Conservation (phyloP, 1,140 invertebrate genomes). For the Drosophila persimilis region DNA sequence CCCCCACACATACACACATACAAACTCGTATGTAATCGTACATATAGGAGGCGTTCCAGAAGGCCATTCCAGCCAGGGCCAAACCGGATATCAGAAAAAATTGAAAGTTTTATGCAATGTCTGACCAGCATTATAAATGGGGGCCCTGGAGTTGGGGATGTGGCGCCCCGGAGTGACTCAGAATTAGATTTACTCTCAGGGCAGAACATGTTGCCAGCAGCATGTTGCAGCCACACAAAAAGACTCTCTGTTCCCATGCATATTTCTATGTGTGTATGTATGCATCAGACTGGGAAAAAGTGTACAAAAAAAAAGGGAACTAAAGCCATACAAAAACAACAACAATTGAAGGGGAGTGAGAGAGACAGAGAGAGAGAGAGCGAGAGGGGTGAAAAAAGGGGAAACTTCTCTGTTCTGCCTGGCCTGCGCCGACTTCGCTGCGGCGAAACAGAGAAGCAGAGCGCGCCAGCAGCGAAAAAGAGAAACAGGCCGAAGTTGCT, state of each 20-base stretch:
- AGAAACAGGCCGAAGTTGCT: slow-evolving; percentile 20
- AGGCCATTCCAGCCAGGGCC: slow-evolving; percentile 32
- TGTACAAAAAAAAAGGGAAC: slow-evolving; percentile 18
- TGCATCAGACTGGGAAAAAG: slow-evolving; percentile 25
- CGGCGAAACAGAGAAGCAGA: slow-evolving; percentile 2
- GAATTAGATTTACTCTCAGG: slow-evolving; percentile 23
- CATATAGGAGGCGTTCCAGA: slow-evolving; percentile 28
- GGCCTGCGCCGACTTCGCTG: too few relatives aligned
- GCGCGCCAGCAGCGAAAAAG: slow-evolving; percentile 5
- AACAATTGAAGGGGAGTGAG: too few relatives aligned
- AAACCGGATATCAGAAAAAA: slow-evolving; percentile 76
- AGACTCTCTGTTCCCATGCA: not conserved
- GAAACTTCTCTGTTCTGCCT: slow-evolving; percentile 25
- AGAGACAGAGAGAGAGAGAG: too few relatives aligned
- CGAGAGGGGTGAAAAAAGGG: slow-evolving; percentile 7
- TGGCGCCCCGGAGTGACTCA: slow-evolving; percentile 32
- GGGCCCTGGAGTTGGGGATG: not conserved
- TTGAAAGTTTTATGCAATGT: slow-evolving; percentile 70
- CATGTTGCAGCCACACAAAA: slow-evolving; percentile 22
- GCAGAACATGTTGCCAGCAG: slow-evolving; percentile 35
- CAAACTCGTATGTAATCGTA: not conserved
- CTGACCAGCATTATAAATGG: slow-evolving; percentile 37
- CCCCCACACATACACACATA: not conserved
- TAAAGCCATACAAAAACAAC: slow-evolving; percentile 69
- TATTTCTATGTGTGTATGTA: slow-evolving; percentile 7